Evolutionary conservation across 35 echinoderm and acorn worm genomes (phyloP), one percentile per base, ranked within the genome.

Genomic region (Diadema setosum): DNA sequence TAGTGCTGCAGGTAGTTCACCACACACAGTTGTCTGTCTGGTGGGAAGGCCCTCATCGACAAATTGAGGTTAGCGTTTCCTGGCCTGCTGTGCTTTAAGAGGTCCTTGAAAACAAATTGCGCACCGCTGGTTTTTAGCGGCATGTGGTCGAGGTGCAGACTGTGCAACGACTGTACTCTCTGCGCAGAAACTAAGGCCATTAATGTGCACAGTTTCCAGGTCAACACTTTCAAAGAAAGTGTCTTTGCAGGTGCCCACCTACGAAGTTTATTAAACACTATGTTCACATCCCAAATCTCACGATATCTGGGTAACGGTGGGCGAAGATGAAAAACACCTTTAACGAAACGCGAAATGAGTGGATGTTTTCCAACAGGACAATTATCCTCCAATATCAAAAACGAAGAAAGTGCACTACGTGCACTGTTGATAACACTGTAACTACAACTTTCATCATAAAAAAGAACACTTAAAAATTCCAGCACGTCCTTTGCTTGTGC

Each of bases 1-100:
- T 95, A 88, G 52, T 95, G 29, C 40, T 55, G 83, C 29, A 95
- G 49, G 34, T 82, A 84, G 2, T 25, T 88, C 11, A 81, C 15
- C 25, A 89, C 81, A 89, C 94, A 90, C 0, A 93, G 57, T 41
- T 90, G 63, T 23, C 58, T 46, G 59, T 97, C 94, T 36, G 81
- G 33, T 15, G 52, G 48, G 39, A 93, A 97, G 27, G 84, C 74
- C 46, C 64, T 58, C 37, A 87, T 81, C 35, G 11, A 30, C 3
- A 87, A 45, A 11, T 17, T 81, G 4, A 59, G 8, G 34, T 67
- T 42, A 20, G 34, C 41, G 21, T 88, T 83, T 5, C 63, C 91
- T 27, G 39, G 87, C 25, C 39, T 84, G 73, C 32, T 45, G n/a
- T 94, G 93, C 55, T 90, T 94, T 32, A 94, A 69, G 31, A 82